Conservation (phyloP, 2,888 invertebrate genomes). For the Acanthococcus lagerstroemiae region DNA sequence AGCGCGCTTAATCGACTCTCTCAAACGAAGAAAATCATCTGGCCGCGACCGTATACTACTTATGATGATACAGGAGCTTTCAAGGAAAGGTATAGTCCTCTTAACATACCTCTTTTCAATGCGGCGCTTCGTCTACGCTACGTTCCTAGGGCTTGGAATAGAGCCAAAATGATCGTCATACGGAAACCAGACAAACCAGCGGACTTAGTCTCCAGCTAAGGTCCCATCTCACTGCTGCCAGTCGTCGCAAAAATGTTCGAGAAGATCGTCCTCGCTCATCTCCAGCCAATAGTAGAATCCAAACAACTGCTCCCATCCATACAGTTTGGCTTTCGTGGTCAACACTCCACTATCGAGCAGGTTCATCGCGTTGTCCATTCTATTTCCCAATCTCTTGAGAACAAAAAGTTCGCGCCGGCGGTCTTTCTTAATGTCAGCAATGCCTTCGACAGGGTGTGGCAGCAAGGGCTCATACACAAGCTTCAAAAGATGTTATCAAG, state of each 20-base stretch:
- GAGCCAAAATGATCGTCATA: too few species aligned
- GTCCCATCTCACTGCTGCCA: conserved; percentile 35
- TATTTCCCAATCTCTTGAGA: conserved; percentile 36
- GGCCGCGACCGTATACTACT: background rate
- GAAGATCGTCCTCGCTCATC: conserved; percentile 33
- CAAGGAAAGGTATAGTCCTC: background rate
- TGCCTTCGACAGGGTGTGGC: conserved; percentile 41
- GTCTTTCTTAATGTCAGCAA: conserved; percentile 39
- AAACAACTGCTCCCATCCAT: conserved; percentile 28
- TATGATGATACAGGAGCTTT: background rate
- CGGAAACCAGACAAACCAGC: too few species aligned
- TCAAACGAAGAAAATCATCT: background rate
- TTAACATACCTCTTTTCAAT: background rate
- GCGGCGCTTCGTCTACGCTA: background rate
- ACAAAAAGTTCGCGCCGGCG: conserved; percentile 36
- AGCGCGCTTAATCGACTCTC: too few species aligned
- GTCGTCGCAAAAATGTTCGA: conserved; percentile 37
- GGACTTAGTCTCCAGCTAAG: background rate
- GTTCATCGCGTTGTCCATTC: conserved; percentile 36
- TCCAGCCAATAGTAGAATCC: conserved; percentile 32
- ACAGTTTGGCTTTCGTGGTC: conserved; percentile 39
- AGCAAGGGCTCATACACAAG: conserved; percentile 38
- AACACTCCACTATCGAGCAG: conserved; percentile 39
- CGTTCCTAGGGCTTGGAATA: background rate
- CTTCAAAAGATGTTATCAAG: conserved; percentile 28